Evolutionary conservation across 1,140 invertebrate genomes (phyloP).

Genomic region (Helicoverpa zea): DNA sequence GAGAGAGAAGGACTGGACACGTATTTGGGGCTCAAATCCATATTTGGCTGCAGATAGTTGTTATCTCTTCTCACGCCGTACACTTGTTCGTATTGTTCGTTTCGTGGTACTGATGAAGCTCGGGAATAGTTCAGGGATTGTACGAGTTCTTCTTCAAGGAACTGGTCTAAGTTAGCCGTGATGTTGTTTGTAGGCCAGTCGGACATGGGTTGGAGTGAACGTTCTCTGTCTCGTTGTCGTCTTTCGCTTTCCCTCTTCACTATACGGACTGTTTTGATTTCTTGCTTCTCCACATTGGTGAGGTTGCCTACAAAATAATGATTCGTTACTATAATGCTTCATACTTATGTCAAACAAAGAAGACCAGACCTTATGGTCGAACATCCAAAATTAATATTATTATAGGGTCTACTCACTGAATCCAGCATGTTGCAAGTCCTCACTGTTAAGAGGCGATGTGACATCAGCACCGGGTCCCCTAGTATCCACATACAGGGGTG

Average conservation of each 20-base stretch:
- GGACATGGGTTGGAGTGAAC: conserved; percentile 83
- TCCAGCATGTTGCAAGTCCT: conserved; percentile 84
- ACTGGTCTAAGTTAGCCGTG: conserved; percentile 86
- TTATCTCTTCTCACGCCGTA: conserved; percentile 10
- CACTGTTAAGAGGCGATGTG: conserved; percentile 80
- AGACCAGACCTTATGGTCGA: background rate
- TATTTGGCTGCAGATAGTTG: conserved; percentile 61
- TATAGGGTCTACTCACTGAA: conserved; percentile 74
- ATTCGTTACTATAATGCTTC: background rate
- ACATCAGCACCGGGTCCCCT: conserved; percentile 67
- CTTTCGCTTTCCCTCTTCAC: conserved; percentile 97
- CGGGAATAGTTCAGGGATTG: conserved; percentile 76
- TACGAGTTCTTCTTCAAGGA: conserved; percentile 86
- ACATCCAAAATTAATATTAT: background rate
- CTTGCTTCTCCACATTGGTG: conserved; percentile 93
- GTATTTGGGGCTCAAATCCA: conserved; percentile 81
- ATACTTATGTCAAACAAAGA: background rate
- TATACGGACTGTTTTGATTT: conserved; percentile 97
- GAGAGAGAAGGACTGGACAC: conserved; percentile 82
- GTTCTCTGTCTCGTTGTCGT: conserved; percentile 91
- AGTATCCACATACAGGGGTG: conserved; percentile 87
- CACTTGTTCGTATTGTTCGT: conserved; percentile 60
- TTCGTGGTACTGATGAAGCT: conserved; percentile 78
- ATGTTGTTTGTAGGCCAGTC: conserved; percentile 79
- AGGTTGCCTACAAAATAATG: conserved; percentile 88